phyloP scores from a whole-genome alignment of 2,113 vertebrate species.

The Sinocyclocheilus maitianheensis region DNA sequence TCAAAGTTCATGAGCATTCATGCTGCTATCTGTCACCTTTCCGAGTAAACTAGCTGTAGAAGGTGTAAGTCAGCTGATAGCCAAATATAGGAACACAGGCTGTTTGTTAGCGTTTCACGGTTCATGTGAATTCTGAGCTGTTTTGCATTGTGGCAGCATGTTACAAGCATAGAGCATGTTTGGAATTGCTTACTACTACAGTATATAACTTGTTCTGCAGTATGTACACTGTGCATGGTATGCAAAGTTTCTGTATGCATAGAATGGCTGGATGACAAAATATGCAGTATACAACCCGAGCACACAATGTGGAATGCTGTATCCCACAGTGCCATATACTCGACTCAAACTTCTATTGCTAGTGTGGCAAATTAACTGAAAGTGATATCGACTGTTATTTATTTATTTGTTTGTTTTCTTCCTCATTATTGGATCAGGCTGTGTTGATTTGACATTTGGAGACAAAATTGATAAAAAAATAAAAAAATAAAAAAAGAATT shows the following conservation, averaged over 20 bases:
- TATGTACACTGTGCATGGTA: not conserved
- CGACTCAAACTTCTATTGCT: not conserved
- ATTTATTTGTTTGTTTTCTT: not conserved
- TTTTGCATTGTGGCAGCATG: not conserved
- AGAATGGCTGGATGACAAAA: not conserved
- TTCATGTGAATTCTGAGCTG: not conserved
- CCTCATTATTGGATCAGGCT: too few relatives aligned
- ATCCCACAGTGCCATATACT: not conserved
- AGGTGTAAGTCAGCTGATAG: not conserved
- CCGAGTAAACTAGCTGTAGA: not conserved
- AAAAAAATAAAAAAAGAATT: too few relatives aligned
- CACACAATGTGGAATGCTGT: not conserved
- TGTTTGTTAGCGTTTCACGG: not conserved
- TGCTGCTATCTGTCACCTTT: slow-evolving; percentile 10
- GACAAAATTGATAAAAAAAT: too few relatives aligned
- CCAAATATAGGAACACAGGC: not conserved
- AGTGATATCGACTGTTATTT: not conserved
- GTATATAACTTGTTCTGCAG: not conserved
- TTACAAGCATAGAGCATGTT: not conserved
- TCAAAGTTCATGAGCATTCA: not conserved
- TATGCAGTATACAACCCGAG: not conserved
- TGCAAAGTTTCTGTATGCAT: not conserved
- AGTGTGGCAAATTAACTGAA: not conserved
- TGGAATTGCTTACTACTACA: not conserved
- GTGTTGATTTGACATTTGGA: too few relatives aligned